Evolutionary conservation across 2,888 invertebrate species (phyloP), one percentile per base, ranked within the genome.

Genomic region (Drosophila ustulata): DNA sequence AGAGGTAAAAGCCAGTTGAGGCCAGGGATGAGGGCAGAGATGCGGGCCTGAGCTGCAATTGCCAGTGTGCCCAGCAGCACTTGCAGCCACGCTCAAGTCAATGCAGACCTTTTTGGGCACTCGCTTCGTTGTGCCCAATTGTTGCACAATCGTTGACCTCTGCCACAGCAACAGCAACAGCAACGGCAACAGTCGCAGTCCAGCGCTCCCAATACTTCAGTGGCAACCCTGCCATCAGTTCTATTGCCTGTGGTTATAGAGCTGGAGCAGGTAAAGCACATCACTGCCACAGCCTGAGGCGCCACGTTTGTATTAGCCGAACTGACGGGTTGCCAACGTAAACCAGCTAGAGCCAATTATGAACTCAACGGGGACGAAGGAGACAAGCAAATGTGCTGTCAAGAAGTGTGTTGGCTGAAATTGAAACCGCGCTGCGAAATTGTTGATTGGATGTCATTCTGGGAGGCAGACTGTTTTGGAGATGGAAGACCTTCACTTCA

Each of bases 131-230:
- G 59, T 65, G 64, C 70, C 62, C 75, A 80, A 71, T 84, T 72
- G 85, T 72, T 72, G 76, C 73, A 66, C 61, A 77, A 61, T 75
- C 85, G 65, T 73, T 56, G 46, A 34, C 13, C 26, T 41, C 7
- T 23, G 23, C 63, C 57, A 25, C 25, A 39, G n/a, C 18, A 18
- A 18, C 25, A 39, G n/a, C 18, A 18, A 18, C 18, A 18, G 18
- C 18, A 18, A 18, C 18, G 18, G 18, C 18, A 18, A 18, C 18
- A 18, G 18, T 18, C 62, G 34, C n/a, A 32, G 11, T 39, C 9
- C 43, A 32, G 9, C 23, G 13, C 30, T 39, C 25, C 26, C 3
- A 32, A 9, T 32, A 32, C 37, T 37, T 37, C 37, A 37, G 37
- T 11, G 11, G 5, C 37, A 37, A 4, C 37, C 3, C 11, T 11